Conservation (phyloP, 2,888 invertebrate genomes). For the Tinea trinotella region DNA sequence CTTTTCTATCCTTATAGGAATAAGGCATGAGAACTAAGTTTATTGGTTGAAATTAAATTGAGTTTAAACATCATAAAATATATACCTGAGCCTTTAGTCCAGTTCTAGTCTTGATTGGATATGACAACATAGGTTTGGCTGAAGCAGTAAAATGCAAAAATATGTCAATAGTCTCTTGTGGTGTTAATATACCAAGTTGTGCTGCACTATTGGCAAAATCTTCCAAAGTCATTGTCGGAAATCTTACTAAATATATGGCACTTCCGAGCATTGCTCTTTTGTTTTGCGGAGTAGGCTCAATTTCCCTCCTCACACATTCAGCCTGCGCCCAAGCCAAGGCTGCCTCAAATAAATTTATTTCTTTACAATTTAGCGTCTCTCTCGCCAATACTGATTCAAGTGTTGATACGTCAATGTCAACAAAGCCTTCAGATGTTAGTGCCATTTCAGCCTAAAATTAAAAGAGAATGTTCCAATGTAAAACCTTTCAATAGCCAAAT, state of each 20-base stretch:
- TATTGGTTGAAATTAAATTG: no score
- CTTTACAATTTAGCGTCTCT: conserved; percentile 96
- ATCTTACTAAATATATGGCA: conserved; percentile 89
- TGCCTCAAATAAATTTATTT: conserved; percentile 91
- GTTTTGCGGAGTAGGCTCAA: conserved; percentile 86
- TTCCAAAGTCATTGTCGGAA: conserved; percentile 94
- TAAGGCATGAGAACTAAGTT: no score
- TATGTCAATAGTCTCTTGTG: conserved; percentile 94
- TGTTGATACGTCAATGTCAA: conserved; percentile 95
- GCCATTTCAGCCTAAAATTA: conserved; percentile 92
- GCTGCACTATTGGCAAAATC: conserved; percentile 95
- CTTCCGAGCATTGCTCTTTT: conserved; percentile 81
- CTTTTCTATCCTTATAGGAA: no score
- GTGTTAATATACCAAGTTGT: conserved; percentile 91
- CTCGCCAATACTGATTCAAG: conserved; percentile 91
- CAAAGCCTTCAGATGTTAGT: conserved; percentile 94
- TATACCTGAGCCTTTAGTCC: conserved; percentile 90
- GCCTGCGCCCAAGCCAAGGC: conserved; percentile 94
- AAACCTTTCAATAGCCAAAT: no score
- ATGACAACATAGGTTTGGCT: conserved; percentile 86
- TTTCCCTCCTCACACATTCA: conserved; percentile 87
- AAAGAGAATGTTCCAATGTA: not conserved
- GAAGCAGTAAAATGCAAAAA: conserved; percentile 95
- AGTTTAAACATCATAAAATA: conserved; percentile 20
- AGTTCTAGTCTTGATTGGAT: conserved; percentile 85